phyloP scores from a whole-genome alignment of 2,113 vertebrate genomes.

The Larimichthys polyactis region DNA sequence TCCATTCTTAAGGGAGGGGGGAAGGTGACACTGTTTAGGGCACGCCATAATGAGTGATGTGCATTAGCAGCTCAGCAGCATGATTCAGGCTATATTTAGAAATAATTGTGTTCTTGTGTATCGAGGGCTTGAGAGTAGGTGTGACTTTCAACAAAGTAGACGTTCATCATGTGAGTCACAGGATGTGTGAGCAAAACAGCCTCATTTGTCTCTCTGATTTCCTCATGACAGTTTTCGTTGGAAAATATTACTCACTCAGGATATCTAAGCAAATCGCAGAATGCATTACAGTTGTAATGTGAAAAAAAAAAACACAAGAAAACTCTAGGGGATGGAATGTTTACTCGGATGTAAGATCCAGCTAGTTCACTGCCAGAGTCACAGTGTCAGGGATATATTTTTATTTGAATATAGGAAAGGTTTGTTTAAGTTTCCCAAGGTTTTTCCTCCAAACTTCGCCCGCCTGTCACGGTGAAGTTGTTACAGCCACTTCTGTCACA shows the following conservation, averaged over 20 bases:
- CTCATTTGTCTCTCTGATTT: constrained; percentile 45
- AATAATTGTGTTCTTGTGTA: constrained; percentile 55
- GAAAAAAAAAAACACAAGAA: neutral
- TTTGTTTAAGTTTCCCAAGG: neutral
- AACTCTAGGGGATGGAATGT: neutral
- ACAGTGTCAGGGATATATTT: neutral
- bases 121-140: constrained; percentile 38
- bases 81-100: constrained; percentile 68
- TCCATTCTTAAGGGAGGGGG: neutral
- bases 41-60: constrained; percentile 75
- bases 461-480: neutral
- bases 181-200: constrained; percentile 37
- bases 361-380: neutral
- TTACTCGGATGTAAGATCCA: neutral
- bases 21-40: constrained; percentile 31
- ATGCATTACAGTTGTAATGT: neutral
- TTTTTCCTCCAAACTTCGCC: neutral
- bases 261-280: constrained; percentile 3
- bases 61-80: constrained; percentile 50
- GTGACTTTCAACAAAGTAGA: constrained; percentile 69
- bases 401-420: neutral
- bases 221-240: constrained; percentile 5
- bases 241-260: constrained; percentile 21
- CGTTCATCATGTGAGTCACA: constrained; percentile 53
- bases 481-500: neutral